Percentiles rank a stretch among this genome's conserved stretches.
These are phyloP conservation scores for Caenorhabditis zanzibari DNA, from an alignment of 2,888 invertebrate genomes.

Conservation along the genomic window DNA sequence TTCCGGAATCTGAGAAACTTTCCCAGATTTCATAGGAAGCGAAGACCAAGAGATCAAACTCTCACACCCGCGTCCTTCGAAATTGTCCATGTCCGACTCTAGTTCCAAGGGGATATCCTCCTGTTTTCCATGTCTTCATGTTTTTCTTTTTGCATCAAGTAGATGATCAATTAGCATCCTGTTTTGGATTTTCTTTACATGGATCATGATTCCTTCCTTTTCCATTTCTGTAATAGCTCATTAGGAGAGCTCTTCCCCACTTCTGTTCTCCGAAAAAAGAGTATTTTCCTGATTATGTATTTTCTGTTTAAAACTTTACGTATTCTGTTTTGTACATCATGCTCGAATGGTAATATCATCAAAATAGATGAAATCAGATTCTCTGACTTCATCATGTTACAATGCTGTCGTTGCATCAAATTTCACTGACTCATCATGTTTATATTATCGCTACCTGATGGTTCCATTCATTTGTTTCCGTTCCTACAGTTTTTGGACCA, in stretches of 20 bases:
- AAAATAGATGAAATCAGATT: background rate
- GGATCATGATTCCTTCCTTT: background rate
- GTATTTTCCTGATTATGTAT: background rate
- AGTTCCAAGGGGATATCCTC: background rate
- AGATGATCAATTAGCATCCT: background rate
- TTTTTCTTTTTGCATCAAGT: background rate
- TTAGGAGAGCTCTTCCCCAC: background rate
- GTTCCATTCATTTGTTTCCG: too few relatives aligned
- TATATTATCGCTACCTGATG: too few relatives aligned
- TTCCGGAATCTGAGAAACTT: too few relatives aligned
- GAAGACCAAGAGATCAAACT: slow-evolving; percentile 27
- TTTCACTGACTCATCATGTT: too few relatives aligned
- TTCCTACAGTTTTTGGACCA: too few relatives aligned
- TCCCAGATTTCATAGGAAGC: background rate
- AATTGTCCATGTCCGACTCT: background rate
- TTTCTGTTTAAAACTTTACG: background rate
- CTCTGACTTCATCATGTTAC: background rate
- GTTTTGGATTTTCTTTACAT: background rate
- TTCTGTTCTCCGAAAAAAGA: background rate
- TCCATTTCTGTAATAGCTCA: background rate
- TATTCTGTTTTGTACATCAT: background rate
- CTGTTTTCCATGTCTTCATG: too few relatives aligned
- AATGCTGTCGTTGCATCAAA: background rate
- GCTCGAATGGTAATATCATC: background rate
- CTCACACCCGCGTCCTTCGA: background rate